A percentile compares a stretch with the other conserved stretches of the same genome.
These are phyloP conservation scores for Scrobipalpa atriplicella DNA, from an alignment of 2,888 invertebrate species.

Conservation along the genomic window DNA sequence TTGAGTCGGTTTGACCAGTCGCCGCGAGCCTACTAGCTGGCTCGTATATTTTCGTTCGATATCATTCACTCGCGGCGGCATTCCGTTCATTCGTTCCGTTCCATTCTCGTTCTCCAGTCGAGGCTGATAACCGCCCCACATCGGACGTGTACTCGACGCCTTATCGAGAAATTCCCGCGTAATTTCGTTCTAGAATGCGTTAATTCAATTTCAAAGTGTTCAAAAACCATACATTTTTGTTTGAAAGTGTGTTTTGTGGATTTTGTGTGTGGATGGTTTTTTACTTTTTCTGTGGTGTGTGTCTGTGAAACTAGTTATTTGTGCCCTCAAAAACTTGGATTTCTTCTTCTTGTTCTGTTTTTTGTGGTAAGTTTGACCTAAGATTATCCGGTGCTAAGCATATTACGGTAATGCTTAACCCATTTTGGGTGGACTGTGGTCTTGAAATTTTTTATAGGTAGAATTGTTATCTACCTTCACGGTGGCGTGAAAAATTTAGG, in stretches of 20 bases:
- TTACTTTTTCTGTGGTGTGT: slow-evolving; percentile 51
- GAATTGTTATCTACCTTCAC: slow-evolving; percentile 11
- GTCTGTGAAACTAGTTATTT: slow-evolving; percentile 63
- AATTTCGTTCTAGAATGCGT: slow-evolving; percentile 53
- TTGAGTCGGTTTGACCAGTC: slow-evolving; percentile 33
- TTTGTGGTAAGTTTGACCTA: slow-evolving; percentile 66
- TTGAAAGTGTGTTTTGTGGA: slow-evolving; percentile 49
- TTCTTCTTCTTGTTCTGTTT: slow-evolving; percentile 54
- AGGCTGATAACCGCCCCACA: slow-evolving; percentile 63
- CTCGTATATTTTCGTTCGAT: slow-evolving; percentile 35
- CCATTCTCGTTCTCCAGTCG: slow-evolving; percentile 56
- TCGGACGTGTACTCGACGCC: slow-evolving; percentile 48
- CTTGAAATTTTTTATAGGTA: background rate
- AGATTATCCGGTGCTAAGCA: slow-evolving; percentile 20
- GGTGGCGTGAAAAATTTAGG: slow-evolving; percentile 16
- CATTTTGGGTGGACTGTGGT: background rate
- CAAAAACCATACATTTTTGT: slow-evolving; percentile 41
- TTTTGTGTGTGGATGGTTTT: slow-evolving; percentile 49
- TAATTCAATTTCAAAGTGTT: slow-evolving; percentile 33
- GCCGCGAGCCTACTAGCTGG: slow-evolving; percentile 20
- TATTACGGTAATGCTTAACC: background rate
- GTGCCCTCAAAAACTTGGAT: slow-evolving; percentile 66
- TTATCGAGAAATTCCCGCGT: slow-evolving; percentile 53
- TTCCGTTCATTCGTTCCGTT: slow-evolving; percentile 53
- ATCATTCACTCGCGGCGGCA: slow-evolving; percentile 41